phyloP scores from a whole-genome alignment of 2,888 invertebrate genomes.

The Tuta absoluta region DNA sequence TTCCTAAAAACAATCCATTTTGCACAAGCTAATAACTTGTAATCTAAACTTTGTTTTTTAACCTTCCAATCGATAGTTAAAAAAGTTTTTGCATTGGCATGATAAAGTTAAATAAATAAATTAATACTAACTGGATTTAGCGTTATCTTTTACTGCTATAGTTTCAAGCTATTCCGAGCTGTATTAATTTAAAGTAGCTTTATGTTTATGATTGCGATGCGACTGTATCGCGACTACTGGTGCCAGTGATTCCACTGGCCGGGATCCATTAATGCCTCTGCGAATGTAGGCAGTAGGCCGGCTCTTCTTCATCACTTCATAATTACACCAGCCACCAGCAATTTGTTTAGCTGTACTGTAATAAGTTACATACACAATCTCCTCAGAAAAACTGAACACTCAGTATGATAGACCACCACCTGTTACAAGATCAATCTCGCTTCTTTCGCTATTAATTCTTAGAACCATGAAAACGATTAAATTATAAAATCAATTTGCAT shows the following conservation, averaged over 20 bases:
- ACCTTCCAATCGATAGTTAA: no score
- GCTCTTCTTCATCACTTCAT: slow-evolving; percentile 55
- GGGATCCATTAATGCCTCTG: slow-evolving; percentile 50
- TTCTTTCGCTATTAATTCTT: slow-evolving; percentile 25
- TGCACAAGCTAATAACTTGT: slow-evolving; percentile 7
- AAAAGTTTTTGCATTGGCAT: slow-evolving; percentile 19
- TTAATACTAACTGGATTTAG: no score
- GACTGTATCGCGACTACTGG: slow-evolving; percentile 50
- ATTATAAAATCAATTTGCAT: slow-evolving; percentile 27
- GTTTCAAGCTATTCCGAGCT: slow-evolving; percentile 45
- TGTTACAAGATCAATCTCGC: slow-evolving; percentile 20
- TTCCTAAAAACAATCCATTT: slow-evolving; percentile 17
- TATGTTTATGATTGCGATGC: slow-evolving; percentile 54
- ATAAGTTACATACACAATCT: slow-evolving; percentile 37
- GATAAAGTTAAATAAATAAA: no score
- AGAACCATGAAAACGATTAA: slow-evolving; percentile 26
- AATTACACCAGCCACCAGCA: slow-evolving; percentile 53
- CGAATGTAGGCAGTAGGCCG: slow-evolving; percentile 37
- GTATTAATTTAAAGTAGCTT: slow-evolving; percentile 51
- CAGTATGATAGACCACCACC: slow-evolving; percentile 7
- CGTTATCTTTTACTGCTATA: slow-evolving; percentile 37
- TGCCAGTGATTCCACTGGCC: slow-evolving; percentile 40
- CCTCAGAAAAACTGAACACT: slow-evolving; percentile 26
- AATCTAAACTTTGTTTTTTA: not conserved
- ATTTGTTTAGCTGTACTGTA: slow-evolving; percentile 47